phyloP scores from a whole-genome alignment of 2,797 vertebrate species.

The Neosalanx taihuensis region DNA sequence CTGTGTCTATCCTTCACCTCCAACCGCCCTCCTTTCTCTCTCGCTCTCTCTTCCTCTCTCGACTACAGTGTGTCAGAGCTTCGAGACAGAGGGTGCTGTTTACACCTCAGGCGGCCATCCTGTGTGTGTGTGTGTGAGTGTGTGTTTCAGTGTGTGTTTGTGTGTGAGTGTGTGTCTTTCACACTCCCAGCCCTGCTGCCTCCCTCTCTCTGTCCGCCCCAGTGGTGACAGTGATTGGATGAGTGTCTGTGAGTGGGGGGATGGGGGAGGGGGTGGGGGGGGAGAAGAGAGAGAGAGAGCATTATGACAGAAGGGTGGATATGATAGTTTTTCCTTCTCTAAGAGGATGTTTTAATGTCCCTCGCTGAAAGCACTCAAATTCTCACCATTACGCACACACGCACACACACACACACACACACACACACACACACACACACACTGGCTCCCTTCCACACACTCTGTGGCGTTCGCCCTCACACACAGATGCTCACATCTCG shows the following conservation, averaged over 20 bases:
- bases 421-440: background rate
- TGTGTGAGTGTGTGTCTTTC: background rate
- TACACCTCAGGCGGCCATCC: background rate
- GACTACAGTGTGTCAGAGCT: background rate
- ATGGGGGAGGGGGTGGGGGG: background rate
- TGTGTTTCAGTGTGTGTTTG: background rate
- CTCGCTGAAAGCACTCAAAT: constrained; percentile 26
- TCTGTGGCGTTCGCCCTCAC: background rate
- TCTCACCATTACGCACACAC: background rate
- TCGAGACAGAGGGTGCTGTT: background rate
- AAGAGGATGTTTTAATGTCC: constrained; percentile 40
- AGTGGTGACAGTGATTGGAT: constrained; percentile 14
- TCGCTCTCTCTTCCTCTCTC: background rate
- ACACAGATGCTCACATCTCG: no score
- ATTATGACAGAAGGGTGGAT: background rate
- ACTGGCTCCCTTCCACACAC: background rate
- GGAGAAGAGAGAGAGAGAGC: background rate
- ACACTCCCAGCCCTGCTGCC: background rate
- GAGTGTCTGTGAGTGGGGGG: background rate
- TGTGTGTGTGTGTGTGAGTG: background rate
- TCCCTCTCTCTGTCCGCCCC: constrained; percentile 11
- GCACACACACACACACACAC: no score
- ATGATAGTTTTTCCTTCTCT: constrained; percentile 5
- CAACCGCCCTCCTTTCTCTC: background rate
- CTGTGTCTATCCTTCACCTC: no score